Evolutionary conservation across 2,113 vertebrate genomes (phyloP).

Genomic region (Cnemophilus loriae): DNA sequence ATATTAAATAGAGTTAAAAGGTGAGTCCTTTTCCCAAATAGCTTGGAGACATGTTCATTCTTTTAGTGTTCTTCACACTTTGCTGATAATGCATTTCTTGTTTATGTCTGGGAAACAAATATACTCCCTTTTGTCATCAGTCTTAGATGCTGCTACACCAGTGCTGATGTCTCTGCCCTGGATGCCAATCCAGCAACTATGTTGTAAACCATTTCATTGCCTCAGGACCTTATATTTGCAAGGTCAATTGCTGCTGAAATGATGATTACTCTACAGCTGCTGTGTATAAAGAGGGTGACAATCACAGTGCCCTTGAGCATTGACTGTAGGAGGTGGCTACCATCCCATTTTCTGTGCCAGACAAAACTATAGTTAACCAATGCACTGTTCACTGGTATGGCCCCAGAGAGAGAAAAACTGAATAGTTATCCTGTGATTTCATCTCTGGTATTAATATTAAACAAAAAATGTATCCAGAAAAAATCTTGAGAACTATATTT

Average conservation of each 20-base stretch:
- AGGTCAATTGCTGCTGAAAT: conserved; percentile 55
- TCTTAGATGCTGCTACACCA: background rate
- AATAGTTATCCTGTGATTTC: background rate
- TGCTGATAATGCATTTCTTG: conserved; percentile 29
- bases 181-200: background rate
- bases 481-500: background rate
- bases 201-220: conserved; percentile 33
- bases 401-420: background rate
- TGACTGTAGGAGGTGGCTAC: conserved; percentile 5
- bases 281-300: conserved; percentile 1
- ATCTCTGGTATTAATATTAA: background rate
- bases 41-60: background rate
- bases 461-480: background rate
- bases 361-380: background rate
- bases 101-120: conserved; percentile 12
- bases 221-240: conserved; percentile 36
- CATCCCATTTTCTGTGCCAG: background rate
- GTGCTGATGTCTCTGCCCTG: background rate
- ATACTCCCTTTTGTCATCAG: background rate
- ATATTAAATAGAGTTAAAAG: background rate
- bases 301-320: conserved; percentile 36
- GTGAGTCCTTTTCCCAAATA: background rate
- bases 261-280: conserved; percentile 42
- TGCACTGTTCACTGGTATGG: background rate
- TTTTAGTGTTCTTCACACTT: conserved; percentile 29